These are phyloP conservation scores for Zapus hudsonius DNA, from an alignment of 2,113 vertebrate genomes.

Conservation along the genomic window DNA sequence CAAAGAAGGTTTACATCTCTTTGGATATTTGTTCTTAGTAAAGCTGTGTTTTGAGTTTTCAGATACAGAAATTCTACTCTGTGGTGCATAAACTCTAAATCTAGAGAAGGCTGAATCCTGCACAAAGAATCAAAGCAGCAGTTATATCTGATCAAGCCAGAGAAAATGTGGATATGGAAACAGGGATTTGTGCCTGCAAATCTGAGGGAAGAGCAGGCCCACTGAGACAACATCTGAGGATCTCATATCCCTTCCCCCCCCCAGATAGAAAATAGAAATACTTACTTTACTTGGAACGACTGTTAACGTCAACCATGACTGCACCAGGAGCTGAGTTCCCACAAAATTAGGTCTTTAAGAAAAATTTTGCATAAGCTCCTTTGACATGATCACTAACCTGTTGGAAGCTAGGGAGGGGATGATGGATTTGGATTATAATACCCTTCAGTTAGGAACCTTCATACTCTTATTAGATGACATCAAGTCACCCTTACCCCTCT, in stretches of 20 bases:
- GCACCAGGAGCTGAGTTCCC: rapidly evolving
- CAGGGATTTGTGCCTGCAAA: rapidly evolving
- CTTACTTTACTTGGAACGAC: too few species aligned
- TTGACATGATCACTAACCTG: neutral
- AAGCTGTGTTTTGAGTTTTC: neutral
- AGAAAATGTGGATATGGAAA: neutral
- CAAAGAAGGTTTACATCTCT: neutral
- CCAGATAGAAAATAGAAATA: too few species aligned
- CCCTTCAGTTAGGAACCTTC: neutral
- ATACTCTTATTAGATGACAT: neutral
- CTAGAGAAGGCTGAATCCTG: neutral
- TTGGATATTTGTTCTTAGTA: neutral
- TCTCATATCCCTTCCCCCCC: too few species aligned
- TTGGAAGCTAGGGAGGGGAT: too few species aligned
- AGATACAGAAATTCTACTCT: neutral
- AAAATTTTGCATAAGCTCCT: neutral
- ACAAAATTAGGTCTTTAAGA: neutral
- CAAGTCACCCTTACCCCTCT: neutral
- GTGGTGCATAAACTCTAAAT: neutral
- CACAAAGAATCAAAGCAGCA: neutral
- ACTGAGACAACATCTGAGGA: rapidly evolving
- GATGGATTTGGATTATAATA: neutral
- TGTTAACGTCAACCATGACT: rapidly evolving
- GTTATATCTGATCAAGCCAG: neutral
- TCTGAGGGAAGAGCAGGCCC: rapidly evolving